A percentile compares a stretch with the other conserved stretches of the same genome.
phyloP scores from a whole-genome alignment of 2,113 vertebrate genomes.

The Patagioenas fasciata region DNA sequence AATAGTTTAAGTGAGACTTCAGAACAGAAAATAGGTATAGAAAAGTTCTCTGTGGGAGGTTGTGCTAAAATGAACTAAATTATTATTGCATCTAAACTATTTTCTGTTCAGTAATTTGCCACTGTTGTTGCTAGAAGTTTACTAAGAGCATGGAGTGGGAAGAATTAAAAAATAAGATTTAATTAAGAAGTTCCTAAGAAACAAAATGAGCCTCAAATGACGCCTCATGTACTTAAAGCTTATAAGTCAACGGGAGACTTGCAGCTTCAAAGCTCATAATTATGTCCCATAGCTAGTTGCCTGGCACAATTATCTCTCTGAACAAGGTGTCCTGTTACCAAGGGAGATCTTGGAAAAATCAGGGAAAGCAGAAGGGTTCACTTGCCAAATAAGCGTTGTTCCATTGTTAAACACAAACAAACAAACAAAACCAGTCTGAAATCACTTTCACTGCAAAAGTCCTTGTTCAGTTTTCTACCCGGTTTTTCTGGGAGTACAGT shows the following conservation, averaged over 20 bases:
- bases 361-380: background rate
- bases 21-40: background rate
- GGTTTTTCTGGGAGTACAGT: background rate
- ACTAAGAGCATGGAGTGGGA: background rate
- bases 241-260: background rate
- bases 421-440: background rate
- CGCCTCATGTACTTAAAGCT: background rate
- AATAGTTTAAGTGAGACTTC: background rate
- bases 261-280: background rate
- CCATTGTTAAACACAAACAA: background rate
- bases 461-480: background rate
- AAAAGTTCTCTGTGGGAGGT: background rate
- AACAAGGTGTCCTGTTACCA: background rate
- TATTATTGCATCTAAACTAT: background rate
- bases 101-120: background rate
- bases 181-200: constrained; percentile 24
- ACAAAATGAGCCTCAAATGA: background rate
- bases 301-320: background rate
- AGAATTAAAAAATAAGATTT: background rate
- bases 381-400: background rate
- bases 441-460: background rate
- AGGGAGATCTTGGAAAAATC: background rate
- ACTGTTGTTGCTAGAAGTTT: background rate
- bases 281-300: background rate
- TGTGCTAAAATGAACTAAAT: background rate